A percentile compares a stretch with the other conserved stretches of the same genome.
Evolutionary conservation across 2,888 invertebrate genomes (phyloP).

Genomic region (Hirtodrosophila alboralis): DNA sequence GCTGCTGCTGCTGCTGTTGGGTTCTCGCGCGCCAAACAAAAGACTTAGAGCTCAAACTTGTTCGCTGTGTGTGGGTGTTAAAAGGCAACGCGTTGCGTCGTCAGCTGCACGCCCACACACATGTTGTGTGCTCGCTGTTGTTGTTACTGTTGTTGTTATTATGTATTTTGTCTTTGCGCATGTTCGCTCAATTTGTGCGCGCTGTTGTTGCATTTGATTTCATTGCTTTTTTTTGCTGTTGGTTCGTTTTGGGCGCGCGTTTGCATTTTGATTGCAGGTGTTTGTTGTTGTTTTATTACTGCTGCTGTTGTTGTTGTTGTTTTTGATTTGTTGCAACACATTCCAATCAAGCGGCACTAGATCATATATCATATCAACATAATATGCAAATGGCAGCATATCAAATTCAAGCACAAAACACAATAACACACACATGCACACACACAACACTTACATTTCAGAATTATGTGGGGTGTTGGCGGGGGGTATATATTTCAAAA

Average conservation of each 20-base stretch:
- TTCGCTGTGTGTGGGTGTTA: constrained; percentile 68
- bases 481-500: background rate
- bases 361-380: constrained; percentile 59
- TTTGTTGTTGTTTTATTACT: constrained; percentile 28
- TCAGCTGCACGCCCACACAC: constrained; percentile 64
- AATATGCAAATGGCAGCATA: constrained; percentile 63
- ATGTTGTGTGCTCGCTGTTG: constrained; percentile 36
- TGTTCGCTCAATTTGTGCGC: constrained; percentile 48
- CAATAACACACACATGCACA: constrained; percentile 35
- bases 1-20: constrained; percentile 29
- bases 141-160: constrained; percentile 27
- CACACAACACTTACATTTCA: constrained; percentile 32
- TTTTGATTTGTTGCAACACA: constrained; percentile 52
- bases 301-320: constrained; percentile 19
- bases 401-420: constrained; percentile 55
- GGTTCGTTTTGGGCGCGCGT: constrained; percentile 43
- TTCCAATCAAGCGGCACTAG: constrained; percentile 66
- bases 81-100: constrained; percentile 67
- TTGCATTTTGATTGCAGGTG: constrained; percentile 60
- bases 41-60: constrained; percentile 78
- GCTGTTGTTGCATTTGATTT: constrained; percentile 27
- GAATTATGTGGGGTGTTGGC: background rate
- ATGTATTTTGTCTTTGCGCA: constrained; percentile 45
- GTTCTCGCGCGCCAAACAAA: constrained; percentile 71
- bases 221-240: constrained; percentile 16